Base-by-base conservation (phyloP, 2,888 invertebrate genomes). In the Mechanitis mazaeus region DNA sequence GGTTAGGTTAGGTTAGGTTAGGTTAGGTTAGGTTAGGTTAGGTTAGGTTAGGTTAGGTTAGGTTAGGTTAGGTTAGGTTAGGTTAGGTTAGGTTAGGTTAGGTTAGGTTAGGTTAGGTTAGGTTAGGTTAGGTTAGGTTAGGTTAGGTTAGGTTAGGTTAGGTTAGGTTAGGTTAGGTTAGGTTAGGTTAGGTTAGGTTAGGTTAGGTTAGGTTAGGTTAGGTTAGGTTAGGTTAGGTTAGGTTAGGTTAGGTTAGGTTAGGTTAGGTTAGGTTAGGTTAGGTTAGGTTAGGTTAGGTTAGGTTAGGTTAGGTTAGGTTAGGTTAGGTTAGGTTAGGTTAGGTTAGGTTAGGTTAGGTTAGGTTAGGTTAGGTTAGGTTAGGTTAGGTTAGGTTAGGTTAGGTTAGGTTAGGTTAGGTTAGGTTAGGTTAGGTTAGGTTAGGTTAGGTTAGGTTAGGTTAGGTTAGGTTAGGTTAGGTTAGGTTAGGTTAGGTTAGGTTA, bases 141-240 rank as follows among this genome's bases (percentile, higher is more conserved):
- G 66, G 66, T 66, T 66, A 64, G 66, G 66, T 66, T 66, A 64
- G 66, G 66, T 66, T 66, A 64, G 66, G 66, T 66, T 66, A 64
- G 66, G 66, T 64, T 66, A 64, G 66, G 66, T 66, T 64, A 64
- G 66, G 66, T 66, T 66, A 64, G n/a, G n/a, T 66, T 64, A 64
- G 66, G 66, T 66, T 66, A 64, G 66, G 66, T 64, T 66, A 59
- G 59, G 64, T 58, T 61, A 59, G 59, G 64, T 58, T 61, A 59
- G 59, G 64, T 62, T 62, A 62, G 62, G 62, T 58, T 58, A 58
- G 57, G 57, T 58, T 47, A 58, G 57, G 53, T 53, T 58, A 58
- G 57, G 57, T 58, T n/a, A n/a, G 50, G 53, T 53, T 58, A 58
- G 57, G 57, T 58, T 58, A 58, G 57, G 57, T 58, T 58, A 58